Evolutionary conservation across 1,140 invertebrate genomes (phyloP).

Genomic region (Alviniconcha marisindica): DNA sequence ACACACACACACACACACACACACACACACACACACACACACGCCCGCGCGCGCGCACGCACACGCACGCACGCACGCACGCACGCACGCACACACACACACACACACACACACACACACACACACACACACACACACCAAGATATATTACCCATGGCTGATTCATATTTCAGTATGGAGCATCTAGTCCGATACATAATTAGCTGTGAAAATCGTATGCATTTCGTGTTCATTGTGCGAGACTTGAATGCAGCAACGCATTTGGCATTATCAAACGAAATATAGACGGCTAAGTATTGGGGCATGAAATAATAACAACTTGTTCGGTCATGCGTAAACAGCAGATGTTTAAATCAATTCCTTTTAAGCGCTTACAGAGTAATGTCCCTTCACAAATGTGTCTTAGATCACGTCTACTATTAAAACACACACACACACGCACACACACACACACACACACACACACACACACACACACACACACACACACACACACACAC

Average conservation of each 20-base stretch:
- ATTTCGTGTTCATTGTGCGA: no score
- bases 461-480: constrained; percentile 12
- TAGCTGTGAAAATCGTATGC: no score
- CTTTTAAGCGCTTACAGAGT: no score
- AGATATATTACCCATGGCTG: no score
- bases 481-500: constrained; percentile 9
- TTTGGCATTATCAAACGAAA: not conserved
- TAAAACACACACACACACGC: not conserved
- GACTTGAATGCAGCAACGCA: not conserved
- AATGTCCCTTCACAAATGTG: no score
- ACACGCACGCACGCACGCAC: not conserved
- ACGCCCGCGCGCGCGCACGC: not conserved
- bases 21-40: constrained; percentile 19
- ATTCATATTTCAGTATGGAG: no score
- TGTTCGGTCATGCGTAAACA: not conserved
- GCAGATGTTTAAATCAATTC: not conserved
- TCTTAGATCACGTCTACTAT: not conserved
- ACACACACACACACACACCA: not conserved
- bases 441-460: constrained; percentile 8
- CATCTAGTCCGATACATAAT: no score
- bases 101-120: not conserved
- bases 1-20: constrained; percentile 19
- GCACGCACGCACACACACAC: not conserved
- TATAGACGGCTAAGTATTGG: no score
- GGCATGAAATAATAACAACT: no score